Conservation (phyloP, 2,113 vertebrate species). For the Scartelaos histophorus region DNA sequence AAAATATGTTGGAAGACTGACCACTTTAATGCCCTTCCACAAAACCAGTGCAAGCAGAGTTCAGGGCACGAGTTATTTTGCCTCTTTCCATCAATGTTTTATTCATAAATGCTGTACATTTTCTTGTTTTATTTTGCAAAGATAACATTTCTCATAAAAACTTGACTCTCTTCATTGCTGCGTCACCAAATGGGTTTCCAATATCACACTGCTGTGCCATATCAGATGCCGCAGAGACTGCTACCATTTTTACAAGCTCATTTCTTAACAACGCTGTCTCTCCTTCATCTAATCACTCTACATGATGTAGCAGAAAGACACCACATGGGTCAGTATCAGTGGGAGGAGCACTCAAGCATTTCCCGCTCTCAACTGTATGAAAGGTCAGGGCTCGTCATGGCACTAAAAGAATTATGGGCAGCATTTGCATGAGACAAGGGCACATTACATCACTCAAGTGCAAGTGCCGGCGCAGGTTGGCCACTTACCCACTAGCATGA, state of each 20-base stretch:
- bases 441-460: constrained; percentile 12
- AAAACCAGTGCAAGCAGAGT: background rate
- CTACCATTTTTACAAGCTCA: constrained; percentile 1
- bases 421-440: constrained; percentile 36
- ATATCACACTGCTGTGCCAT: background rate
- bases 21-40: background rate
- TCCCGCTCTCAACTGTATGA: constrained; percentile 15
- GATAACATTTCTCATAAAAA: constrained; percentile 43
- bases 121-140: constrained; percentile 9
- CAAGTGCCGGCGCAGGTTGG: background rate
- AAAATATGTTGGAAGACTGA: background rate
- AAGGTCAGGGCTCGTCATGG: constrained; percentile 9
- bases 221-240: background rate
- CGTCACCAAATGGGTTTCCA: background rate
- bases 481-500: constrained; percentile 9
- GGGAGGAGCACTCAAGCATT: constrained; percentile 1
- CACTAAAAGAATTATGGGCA: constrained; percentile 14
- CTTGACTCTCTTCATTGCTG: background rate
- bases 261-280: background rate
- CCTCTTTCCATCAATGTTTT: background rate
- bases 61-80: background rate
- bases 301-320: background rate
- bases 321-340: background rate
- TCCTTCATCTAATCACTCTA: background rate
- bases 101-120: background rate